Base-by-base conservation (phyloP, 2,888 invertebrate species). In the Pemphredon lugubris region DNA sequence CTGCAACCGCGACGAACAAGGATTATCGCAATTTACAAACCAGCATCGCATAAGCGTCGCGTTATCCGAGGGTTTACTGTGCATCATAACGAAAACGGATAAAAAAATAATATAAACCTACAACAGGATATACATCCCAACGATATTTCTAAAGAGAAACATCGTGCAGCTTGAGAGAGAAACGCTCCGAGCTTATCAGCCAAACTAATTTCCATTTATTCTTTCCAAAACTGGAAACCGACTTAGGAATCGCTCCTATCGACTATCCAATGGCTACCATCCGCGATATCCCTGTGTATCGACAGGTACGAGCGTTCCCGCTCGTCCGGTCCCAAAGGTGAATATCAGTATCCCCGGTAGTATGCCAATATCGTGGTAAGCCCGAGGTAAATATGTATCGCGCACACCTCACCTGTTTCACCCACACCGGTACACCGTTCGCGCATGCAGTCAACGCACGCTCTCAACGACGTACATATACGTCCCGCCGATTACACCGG, bases 371-470 rank as follows among this genome's bases (percentile, higher is more conserved):
- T 76, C 76, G 76, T 65, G 75, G 78, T 73, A 69, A 78, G 67
- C 75, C 71, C 53, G 54, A 42, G 48, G 77, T 73, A 82, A 80
- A 79, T 83, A 80, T 82, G 81, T 80, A 61, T 78, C 70, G 68
- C 70, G 68, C 55, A 65, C 75, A 60, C 65, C 75, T 76, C 72
- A 75, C 69, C 79, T 71, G 75, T 74, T 74, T 64, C 71, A 67
- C 55, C 63, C 71, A 69, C 63, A 53, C 63, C 42, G 54, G 44
- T 7, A 20, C n/a, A 11, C 23, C 53, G 23, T 69, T 53, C 45
- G 66, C 16, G 58, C 48, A 42, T 47, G 39, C 23, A 57, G 32
- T 40, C n/a, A n/a, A 40, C 45, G 59, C 54, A 32, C 18, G 37
- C n/a, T 18, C 42, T n/a, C 42, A 16, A 30, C 32, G 11, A 13